Base-by-base conservation (phyloP, 2,888 invertebrate species). In the Brenthis hecate region DNA sequence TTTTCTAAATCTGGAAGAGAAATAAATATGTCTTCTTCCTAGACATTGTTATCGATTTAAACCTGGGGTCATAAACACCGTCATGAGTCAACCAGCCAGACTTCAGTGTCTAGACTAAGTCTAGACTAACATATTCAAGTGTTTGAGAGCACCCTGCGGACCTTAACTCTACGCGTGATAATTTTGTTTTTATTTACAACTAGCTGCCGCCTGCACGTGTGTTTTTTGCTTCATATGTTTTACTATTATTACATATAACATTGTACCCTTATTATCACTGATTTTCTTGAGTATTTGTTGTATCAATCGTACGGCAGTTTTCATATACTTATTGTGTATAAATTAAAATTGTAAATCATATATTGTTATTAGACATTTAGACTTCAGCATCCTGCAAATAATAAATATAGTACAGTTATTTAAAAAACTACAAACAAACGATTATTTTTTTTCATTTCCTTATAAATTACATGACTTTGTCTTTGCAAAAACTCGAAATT, bases 61-160 rank as follows among this genome's bases (percentile, higher is more conserved):
- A 66, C 65, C 71, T 71, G 73, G 64, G 74, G 73, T 78, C 78
- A 75, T 77, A 79, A 76, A 78, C 75, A 76, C 69, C 74, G 75
- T 70, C 71, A 64, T 72, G 55, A 73, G 68, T 73, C 73, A 68
- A 69, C 66, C 60, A 56, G 76, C 76, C 71, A 71, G 75, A 62
- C 75, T 75, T 74, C 75, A 74, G 77, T 72, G 90, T 89, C 90
- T 91, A 91, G 91, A 89, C 91, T 69, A 11, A 73, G 90, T 89
- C 91, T 91, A 90, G 91, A 91, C 91, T 77, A 74, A 69, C 50
- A 50, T 54, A 83, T 83, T 83, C 77, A 74, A 77, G 77, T 79
- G 73, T 63, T 58, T 61, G 56, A 61, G 64, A 70, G 60, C 61
- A 50, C 23, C 67, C 58, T 57, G 36, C 58, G 55, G 53, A 56